Conservation (phyloP, 2,888 invertebrate species). For the Reticulitermes lucifugus region DNA sequence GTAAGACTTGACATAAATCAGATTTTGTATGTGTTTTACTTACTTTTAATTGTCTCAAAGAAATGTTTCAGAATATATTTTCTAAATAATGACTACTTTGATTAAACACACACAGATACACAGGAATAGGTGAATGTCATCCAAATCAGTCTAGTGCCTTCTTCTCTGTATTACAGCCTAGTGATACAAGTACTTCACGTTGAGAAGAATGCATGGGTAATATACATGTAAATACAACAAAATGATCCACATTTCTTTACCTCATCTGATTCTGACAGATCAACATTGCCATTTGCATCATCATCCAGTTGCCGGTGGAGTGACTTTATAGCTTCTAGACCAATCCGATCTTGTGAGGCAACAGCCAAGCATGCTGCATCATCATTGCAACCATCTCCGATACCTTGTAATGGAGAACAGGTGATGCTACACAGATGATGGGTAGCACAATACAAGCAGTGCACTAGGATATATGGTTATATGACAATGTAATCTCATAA, state of each 20-base stretch:
- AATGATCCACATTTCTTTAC: conserved; percentile 67
- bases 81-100: no score
- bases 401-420: conserved; percentile 56
- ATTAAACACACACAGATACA: no score
- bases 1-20: no score
- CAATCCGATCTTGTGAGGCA: conserved; percentile 82
- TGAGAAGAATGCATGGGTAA: not conserved
- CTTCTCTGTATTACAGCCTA: no score
- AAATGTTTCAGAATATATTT: no score
- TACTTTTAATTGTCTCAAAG: no score
- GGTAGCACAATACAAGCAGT: not conserved
- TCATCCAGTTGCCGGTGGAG: conserved; percentile 96
- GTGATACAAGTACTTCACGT: no score
- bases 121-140: no score
- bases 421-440: not conserved
- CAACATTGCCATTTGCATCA: conserved; percentile 97
- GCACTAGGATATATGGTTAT: not conserved
- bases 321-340: conserved; percentile 92
- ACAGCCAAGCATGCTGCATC: conserved; percentile 80
- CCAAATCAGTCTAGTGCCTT: no score
- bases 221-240: not conserved
- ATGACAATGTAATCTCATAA: not conserved
- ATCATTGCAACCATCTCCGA: conserved; percentile 71
- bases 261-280: conserved; percentile 97
- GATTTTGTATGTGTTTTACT: no score